Percentiles rank a stretch among this genome's conserved stretches.
phyloP scores from a whole-genome alignment of 2,888 invertebrate species.

The Dorcus parallelipipedus region DNA sequence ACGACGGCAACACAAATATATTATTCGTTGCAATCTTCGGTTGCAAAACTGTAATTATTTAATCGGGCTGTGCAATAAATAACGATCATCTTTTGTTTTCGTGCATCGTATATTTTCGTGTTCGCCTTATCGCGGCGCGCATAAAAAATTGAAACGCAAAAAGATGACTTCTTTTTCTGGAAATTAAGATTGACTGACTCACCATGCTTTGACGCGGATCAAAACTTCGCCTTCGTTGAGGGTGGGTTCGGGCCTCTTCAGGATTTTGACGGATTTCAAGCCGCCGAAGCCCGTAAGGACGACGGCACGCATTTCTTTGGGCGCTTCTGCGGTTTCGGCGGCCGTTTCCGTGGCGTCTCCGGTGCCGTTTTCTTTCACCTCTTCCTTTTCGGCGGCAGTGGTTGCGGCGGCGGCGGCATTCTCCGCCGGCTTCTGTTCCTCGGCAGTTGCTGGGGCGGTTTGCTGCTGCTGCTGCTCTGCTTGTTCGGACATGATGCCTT shows the following conservation, averaged over 20 bases:
- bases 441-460: constrained; percentile 28
- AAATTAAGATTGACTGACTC: constrained; percentile 47
- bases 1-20: no score
- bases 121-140: no score
- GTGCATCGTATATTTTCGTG: no score
- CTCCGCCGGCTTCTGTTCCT: constrained; percentile 32
- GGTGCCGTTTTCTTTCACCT: constrained; percentile 48
- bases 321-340: constrained; percentile 53
- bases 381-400: constrained; percentile 29
- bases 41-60: no score
- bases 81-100: no score
- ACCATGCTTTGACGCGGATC: constrained; percentile 84
- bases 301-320: constrained; percentile 82
- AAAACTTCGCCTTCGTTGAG: constrained; percentile 72
- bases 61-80: no score
- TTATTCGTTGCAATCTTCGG: no score
- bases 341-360: constrained; percentile 45
- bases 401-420: constrained; percentile 23
- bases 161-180: no score
- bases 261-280: constrained; percentile 78
- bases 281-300: constrained; percentile 84
- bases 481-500: constrained; percentile 16
- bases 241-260: constrained; percentile 74
- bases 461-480: constrained; percentile 30
- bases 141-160: no score